Evolutionary conservation across 2,888 invertebrate species (phyloP), one percentile per base, ranked within the genome.

Genomic region (Cepaea hortensis): DNA sequence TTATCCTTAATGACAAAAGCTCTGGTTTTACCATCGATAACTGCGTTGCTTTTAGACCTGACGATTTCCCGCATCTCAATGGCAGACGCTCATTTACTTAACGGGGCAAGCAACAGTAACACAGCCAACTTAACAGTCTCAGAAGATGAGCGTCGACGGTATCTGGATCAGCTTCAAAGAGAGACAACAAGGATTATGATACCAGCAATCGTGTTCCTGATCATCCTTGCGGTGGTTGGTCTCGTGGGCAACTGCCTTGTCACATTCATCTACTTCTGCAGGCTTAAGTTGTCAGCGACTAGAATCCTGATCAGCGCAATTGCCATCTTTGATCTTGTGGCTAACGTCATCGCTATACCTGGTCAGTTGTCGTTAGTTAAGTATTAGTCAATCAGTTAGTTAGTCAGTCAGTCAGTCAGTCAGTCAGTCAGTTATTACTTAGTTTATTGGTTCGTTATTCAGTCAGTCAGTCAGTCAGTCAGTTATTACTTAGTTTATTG

Each of bases 271-370:
- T 83, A 83, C 83, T 48, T 20, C 15, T 50, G 35, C n/a, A 83
- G 23, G 50, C 35, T 83, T 20, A 35, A 20, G 11, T 11, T 7
- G 50, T 70, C 70, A 9, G 13, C 72, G 6, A 83, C 83, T 13
- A 70, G 73, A 35, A 48, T 83, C 13, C 70, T 62, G 20, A 72
- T 83, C n/a, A 61, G 23, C 11, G 48, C 72, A 11, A 70, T 83
- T 55, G 83, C 83, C 15, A 13, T 70, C 15, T 48, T 83, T 70
- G 83, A 83, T 72, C 61, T 83, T 6, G 55, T 83, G n/a, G 83
- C 83, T 50, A 83, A 83, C 55, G 72, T 83, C 72, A 6, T 23
- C 3, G 62, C 50, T 23, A 81, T 81, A 9, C 81, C 81, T 62
- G 81, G 81, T 81, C 62, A 65, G 18, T 20, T n/a, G 68, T 55